Evolutionary conservation across 1,140 invertebrate species (phyloP).

Genomic region (Physella acuta): DNA sequence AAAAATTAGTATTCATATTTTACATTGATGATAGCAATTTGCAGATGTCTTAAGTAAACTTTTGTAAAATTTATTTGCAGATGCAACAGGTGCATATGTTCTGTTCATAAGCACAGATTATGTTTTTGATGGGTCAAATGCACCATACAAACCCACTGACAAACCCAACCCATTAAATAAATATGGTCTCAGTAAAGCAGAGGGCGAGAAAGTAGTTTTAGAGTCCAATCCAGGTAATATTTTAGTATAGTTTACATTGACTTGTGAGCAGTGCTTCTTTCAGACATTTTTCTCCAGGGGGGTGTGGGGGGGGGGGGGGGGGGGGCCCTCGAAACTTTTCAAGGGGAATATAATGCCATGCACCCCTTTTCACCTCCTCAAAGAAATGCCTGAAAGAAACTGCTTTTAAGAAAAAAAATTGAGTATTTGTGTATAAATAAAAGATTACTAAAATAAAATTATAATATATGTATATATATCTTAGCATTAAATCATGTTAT

Average conservation of each 20-base stretch:
- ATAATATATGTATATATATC: background rate
- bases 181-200: constrained; percentile 64
- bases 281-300: no score
- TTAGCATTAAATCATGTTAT: background rate
- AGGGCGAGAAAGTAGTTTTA: constrained; percentile 61
- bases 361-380: background rate
- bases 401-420: background rate
- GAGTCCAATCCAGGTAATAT: constrained; percentile 52
- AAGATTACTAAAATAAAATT: background rate
- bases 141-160: constrained; percentile 62
- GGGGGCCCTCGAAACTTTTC: no score
- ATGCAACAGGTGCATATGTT: constrained; percentile 53
- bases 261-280: no score
- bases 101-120: constrained; percentile 68
- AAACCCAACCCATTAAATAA: constrained; percentile 63
- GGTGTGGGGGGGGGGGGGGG: no score
- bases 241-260: no score
- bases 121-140: constrained; percentile 65
- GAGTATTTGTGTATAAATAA: background rate
- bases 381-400: background rate
- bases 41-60: no score
- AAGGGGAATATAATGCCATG: no score
- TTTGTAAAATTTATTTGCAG: no score
- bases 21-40: no score
- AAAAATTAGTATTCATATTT: no score